Percentiles rank a stretch among this genome's conserved stretches.
Conservation (phyloP, 2,113 vertebrate genomes). For the Tonatia bakeri region DNA sequence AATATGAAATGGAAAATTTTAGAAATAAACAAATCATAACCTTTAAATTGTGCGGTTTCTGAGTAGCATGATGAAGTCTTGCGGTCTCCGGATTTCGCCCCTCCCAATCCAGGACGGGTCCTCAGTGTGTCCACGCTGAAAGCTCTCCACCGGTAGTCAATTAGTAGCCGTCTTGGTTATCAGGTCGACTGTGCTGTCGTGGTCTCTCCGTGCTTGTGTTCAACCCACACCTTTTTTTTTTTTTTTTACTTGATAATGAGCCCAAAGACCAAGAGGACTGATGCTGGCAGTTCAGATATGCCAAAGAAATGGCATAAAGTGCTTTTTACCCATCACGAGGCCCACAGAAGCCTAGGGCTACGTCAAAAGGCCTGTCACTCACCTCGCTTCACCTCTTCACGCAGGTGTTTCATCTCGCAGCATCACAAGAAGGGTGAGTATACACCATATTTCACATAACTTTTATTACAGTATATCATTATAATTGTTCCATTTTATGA, state of each 20-base stretch:
- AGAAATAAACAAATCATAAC: not conserved
- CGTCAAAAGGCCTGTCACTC: not conserved
- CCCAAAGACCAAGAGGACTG: not conserved
- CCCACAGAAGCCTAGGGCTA: too few relatives aligned
- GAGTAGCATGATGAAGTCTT: not conserved
- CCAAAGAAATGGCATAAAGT: not conserved
- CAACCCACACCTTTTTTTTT: too few relatives aligned
- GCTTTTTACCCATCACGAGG: not conserved
- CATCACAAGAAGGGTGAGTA: not conserved
- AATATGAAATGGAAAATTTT: not conserved
- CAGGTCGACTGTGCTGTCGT: not conserved
- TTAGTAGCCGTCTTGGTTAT: not conserved
- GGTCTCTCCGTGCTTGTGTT: not conserved
- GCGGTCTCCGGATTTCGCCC: not conserved
- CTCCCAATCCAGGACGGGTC: too few relatives aligned
- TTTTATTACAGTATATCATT: not conserved
- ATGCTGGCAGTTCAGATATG: not conserved
- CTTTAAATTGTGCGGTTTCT: not conserved
- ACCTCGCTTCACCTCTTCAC: not conserved
- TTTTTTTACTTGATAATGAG: not conserved
- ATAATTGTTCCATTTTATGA: not conserved
- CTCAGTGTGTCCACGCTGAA: too few relatives aligned
- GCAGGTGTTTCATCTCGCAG: not conserved
- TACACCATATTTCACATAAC: not conserved
- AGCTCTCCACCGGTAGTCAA: not conserved